A percentile compares a stretch with the other conserved stretches of the same genome.
Evolutionary conservation across 2,113 vertebrate genomes (phyloP).

Genomic region (Galbula dea): DNA sequence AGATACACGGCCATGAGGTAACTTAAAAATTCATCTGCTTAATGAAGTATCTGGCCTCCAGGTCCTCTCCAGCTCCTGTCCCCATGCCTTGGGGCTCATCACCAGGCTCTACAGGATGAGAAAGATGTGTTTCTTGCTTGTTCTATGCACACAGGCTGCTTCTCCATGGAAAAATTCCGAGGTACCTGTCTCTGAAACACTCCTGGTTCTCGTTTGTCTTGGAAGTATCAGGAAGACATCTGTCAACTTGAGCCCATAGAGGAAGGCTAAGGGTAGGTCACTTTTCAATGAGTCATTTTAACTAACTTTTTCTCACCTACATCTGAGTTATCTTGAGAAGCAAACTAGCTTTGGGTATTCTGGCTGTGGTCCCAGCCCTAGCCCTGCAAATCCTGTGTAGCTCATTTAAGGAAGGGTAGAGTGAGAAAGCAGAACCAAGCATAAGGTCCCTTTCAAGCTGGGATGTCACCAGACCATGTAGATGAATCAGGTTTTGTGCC

Average conservation of each 20-base stretch:
- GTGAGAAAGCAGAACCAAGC: neutral
- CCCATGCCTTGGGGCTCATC: fast-evolving
- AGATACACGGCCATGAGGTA: neutral
- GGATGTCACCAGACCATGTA: neutral
- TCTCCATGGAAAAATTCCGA: neutral
- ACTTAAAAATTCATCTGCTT: neutral
- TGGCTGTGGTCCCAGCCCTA: neutral
- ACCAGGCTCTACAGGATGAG: neutral
- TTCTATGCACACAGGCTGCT: neutral
- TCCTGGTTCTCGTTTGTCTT: neutral
- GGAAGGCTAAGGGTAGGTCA: neutral
- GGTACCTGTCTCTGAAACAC: neutral
- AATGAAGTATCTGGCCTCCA: neutral
- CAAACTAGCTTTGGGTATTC: neutral
- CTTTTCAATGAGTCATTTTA: neutral
- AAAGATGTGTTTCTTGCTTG: neutral
- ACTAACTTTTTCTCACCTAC: neutral
- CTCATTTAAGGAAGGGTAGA: neutral
- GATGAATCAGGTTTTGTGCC: neutral
- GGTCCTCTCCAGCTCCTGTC: neutral
- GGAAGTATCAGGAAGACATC: neutral
- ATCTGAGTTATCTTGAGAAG: neutral
- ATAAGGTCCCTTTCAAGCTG: neutral
- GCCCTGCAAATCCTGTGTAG: neutral
- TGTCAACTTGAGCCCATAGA: neutral